phyloP scores from a whole-genome alignment of 2,888 invertebrate genomes.

The Subacronicta megacephala region DNA sequence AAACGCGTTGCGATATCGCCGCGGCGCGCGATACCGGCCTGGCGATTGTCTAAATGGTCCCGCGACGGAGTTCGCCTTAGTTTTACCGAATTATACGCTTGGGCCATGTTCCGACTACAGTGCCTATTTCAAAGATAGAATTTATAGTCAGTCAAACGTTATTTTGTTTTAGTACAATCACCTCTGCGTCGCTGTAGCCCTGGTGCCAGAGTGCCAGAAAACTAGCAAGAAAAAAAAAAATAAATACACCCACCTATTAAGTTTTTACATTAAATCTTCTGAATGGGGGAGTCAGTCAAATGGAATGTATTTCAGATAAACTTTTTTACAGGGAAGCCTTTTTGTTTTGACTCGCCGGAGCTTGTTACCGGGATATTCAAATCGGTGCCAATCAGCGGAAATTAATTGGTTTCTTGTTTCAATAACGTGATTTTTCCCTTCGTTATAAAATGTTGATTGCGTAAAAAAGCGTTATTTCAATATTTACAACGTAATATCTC shows the following conservation, averaged over 20 bases:
- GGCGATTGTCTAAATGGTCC: constrained; percentile 23
- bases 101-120: constrained; percentile 12
- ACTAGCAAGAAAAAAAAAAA: constrained; percentile 19
- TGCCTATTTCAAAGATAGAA: constrained; percentile 10
- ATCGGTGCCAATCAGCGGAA: constrained; percentile 56
- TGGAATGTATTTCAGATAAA: constrained; percentile 48
- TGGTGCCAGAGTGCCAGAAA: constrained; percentile 14
- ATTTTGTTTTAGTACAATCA: constrained; percentile 15
- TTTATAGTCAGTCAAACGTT: constrained; percentile 12
- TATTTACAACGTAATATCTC: constrained; percentile 37
- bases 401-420: constrained; percentile 59
- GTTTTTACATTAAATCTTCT: constrained; percentile 28
- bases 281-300: constrained; percentile 36
- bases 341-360: constrained; percentile 46
- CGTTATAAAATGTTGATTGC: constrained; percentile 41
- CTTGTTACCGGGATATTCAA: constrained; percentile 54
- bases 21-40: constrained; percentile 14
- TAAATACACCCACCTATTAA: constrained; percentile 20
- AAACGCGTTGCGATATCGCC: constrained; percentile 51
- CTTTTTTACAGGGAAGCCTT: constrained; percentile 36
- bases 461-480: constrained; percentile 37
- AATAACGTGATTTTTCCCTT: constrained; percentile 46
- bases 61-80: constrained; percentile 26
- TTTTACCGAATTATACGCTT: constrained; percentile 26
- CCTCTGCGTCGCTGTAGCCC: neutral